A percentile compares a stretch with the other conserved stretches of the same genome.
These are phyloP conservation scores for Emydoidea blandingii DNA, from an alignment of 2,797 vertebrate species.

Conservation along the genomic window DNA sequence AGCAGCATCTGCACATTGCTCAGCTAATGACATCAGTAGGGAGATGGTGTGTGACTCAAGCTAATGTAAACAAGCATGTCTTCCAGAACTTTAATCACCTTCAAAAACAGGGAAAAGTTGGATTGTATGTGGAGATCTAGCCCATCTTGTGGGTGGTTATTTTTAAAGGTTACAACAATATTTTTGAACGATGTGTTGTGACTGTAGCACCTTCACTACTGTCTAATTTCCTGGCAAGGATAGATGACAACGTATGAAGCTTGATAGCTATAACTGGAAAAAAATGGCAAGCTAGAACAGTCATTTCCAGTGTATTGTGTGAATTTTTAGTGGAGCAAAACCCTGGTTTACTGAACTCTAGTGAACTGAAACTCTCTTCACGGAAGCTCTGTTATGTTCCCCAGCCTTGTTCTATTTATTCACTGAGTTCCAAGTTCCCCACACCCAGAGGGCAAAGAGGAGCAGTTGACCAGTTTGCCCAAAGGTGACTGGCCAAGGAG, in stretches of 20 bases:
- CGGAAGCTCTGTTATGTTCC: background rate
- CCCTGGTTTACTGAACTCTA: background rate
- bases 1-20: background rate
- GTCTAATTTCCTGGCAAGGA: conserved; percentile 70
- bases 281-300: background rate
- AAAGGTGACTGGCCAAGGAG: background rate
- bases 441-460: background rate
- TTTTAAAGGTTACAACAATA: conserved; percentile 70
- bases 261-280: conserved; percentile 25
- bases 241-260: conserved; percentile 45
- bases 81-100: conserved; percentile 49
- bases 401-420: background rate
- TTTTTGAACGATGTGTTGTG: conserved; percentile 66
- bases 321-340: background rate
- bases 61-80: background rate
- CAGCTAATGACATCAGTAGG: background rate
- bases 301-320: background rate
- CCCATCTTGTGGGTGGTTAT: conserved; percentile 2
- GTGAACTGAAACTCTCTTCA: background rate
- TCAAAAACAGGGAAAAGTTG: conserved; percentile 53
- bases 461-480: background rate
- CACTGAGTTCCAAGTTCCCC: background rate
- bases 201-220: conserved; percentile 49
- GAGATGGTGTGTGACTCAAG: conserved; percentile 23
- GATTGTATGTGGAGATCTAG: conserved; percentile 44